Conservation (phyloP, 2,888 invertebrate genomes). For the Syrista parreyssii region DNA sequence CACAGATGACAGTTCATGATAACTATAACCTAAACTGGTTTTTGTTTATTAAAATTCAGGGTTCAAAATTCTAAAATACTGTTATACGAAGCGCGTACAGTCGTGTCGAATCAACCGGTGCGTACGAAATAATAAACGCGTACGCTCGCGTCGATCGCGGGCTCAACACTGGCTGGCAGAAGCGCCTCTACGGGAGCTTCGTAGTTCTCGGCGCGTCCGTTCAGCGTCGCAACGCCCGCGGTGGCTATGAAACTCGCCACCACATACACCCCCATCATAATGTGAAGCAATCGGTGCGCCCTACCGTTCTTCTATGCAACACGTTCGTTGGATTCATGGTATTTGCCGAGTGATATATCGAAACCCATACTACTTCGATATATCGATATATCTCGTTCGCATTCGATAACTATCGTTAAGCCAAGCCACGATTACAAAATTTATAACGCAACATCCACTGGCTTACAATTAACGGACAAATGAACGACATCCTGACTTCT, state of each 20-base stretch:
- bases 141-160: constrained; percentile 64
- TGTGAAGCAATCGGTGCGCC: not conserved
- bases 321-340: not conserved
- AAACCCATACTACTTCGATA: not conserved
- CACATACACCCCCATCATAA: not conserved
- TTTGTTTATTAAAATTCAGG: not conserved
- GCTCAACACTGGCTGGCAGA: constrained; percentile 56
- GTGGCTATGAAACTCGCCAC: not conserved
- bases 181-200: constrained; percentile 5
- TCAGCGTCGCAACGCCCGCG: constrained; percentile 61
- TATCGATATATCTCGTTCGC: too few species aligned
- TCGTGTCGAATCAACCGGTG: not conserved
- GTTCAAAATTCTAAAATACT: not conserved
- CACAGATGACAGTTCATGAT: not conserved
- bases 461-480: not conserved
- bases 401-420: too few species aligned
- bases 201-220: constrained; percentile 61
- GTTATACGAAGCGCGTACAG: not conserved
- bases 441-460: not conserved
- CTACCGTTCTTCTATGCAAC: not conserved
- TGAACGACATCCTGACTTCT: not conserved
- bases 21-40: not conserved
- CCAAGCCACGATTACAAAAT: too few species aligned
- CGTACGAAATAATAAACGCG: constrained; percentile 43
- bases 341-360: not conserved